phyloP scores from a whole-genome alignment of 2,888 invertebrate genomes.

The Ephialtes manifestator region DNA sequence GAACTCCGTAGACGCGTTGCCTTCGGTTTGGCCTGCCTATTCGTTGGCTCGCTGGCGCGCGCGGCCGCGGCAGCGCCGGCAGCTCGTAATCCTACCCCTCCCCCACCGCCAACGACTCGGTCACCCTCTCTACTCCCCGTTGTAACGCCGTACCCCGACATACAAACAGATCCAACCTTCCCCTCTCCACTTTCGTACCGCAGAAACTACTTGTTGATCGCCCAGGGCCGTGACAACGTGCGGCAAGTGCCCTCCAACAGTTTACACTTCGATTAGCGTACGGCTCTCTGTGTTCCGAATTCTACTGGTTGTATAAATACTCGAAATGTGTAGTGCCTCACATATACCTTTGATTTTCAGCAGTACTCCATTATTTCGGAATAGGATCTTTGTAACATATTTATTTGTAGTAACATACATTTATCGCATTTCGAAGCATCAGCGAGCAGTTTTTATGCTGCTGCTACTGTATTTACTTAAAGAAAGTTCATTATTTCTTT shows the following conservation, averaged over 20 bases:
- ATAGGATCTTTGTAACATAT: too few species aligned
- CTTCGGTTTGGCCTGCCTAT: slow-evolving; percentile 70
- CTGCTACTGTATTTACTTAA: too few species aligned
- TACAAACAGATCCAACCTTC: slow-evolving; percentile 34
- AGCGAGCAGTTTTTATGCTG: too few species aligned
- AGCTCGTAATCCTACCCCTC: slow-evolving; percentile 64
- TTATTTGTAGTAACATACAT: too few species aligned
- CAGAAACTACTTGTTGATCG: slow-evolving; percentile 77
- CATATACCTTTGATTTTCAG: too few species aligned
- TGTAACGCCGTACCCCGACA: neutral
- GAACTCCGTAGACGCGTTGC: slow-evolving; percentile 74
- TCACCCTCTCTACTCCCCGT: slow-evolving; percentile 26
- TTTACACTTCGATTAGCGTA: neutral
- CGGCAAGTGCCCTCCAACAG: neutral
- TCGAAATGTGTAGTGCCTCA: too few species aligned
- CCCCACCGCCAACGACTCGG: slow-evolving; percentile 58
- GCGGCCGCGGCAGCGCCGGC: slow-evolving; percentile 55
- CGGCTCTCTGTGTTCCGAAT: neutral
- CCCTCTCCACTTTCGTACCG: slow-evolving; percentile 43
- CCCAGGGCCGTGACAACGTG: slow-evolving; percentile 71
- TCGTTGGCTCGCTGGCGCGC: slow-evolving; percentile 31
- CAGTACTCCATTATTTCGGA: too few species aligned
- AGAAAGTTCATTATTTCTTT: too few species aligned
- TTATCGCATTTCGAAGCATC: too few species aligned
- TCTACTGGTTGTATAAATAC: neutral